These are phyloP conservation scores for Abramis brama DNA, from an alignment of 2,113 vertebrate genomes.

Conservation along the genomic window DNA sequence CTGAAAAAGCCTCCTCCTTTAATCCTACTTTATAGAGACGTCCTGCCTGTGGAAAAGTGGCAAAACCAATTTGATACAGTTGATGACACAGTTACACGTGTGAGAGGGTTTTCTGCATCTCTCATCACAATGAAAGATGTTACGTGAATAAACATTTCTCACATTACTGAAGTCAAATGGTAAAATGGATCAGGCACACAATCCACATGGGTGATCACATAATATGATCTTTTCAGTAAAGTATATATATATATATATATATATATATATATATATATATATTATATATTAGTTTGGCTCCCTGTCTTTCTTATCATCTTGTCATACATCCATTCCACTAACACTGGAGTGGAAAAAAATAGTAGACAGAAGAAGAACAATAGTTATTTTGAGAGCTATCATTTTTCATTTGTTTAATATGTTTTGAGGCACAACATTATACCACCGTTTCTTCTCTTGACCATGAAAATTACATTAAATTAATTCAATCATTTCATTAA, in stretches of 20 bases:
- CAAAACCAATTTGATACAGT: slow-evolving; percentile 15
- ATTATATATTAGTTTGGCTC: not conserved
- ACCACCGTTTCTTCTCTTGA: not conserved
- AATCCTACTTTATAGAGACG: slow-evolving; percentile 4
- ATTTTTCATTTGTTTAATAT: slow-evolving; percentile 22
- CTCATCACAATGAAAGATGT: slow-evolving; percentile 3
- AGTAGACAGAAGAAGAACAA: not conserved
- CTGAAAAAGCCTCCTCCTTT: not conserved
- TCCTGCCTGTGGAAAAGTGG: slow-evolving; percentile 22
- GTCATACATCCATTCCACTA: not conserved
- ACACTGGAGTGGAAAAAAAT: not conserved
- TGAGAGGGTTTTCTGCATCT: not conserved
- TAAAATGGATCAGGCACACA: not conserved
- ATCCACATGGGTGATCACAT: not conserved
- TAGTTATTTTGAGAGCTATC: not conserved
- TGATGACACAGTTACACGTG: slow-evolving; percentile 25
- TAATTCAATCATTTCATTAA: not conserved
- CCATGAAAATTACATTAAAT: not conserved
- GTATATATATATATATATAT: not conserved
- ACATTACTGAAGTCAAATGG: not conserved
- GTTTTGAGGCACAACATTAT: not conserved
- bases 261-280: not conserved
- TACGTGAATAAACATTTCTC: not conserved
- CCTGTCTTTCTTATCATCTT: not conserved
- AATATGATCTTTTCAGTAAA: not conserved